Percentiles rank a stretch among this genome's conserved stretches.
These are phyloP conservation scores for Cotesia congregata DNA, from an alignment of 2,888 invertebrate species.

Conservation along the genomic window DNA sequence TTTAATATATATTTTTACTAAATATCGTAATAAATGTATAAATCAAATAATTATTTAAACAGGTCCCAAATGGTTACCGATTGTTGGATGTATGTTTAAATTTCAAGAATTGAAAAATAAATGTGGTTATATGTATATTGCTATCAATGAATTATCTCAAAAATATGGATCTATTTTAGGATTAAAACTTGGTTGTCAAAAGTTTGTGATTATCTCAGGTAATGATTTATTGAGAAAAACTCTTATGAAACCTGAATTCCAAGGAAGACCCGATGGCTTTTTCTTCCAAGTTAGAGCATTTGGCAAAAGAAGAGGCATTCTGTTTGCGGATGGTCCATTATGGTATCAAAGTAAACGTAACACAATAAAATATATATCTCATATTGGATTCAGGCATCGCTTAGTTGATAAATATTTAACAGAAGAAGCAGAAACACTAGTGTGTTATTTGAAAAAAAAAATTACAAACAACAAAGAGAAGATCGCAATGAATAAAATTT, in stretches of 20 bases:
- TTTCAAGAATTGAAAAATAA: constrained; percentile 67
- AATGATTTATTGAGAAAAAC: constrained; percentile 76
- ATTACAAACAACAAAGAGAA: constrained; percentile 58
- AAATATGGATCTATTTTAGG: constrained; percentile 78
- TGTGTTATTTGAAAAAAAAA: constrained; percentile 69
- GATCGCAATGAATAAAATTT: constrained; percentile 72
- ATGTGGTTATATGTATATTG: constrained; percentile 74
- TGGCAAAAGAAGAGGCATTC: constrained; percentile 77
- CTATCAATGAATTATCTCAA: constrained; percentile 74
- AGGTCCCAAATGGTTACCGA: constrained; percentile 75
- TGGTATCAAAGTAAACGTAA: constrained; percentile 80
- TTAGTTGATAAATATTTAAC: constrained; percentile 76
- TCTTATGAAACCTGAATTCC: constrained; percentile 76
- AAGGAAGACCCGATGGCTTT: constrained; percentile 81
- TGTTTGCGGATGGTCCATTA: constrained; percentile 78
- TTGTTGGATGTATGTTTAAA: constrained; percentile 72
- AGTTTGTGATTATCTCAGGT: constrained; percentile 76
- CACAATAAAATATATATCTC: constrained; percentile 76
- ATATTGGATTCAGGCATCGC: constrained; percentile 77
- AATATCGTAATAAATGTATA: background rate
- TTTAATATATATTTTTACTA: constrained; percentile 23
- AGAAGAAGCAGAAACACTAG: constrained; percentile 73
- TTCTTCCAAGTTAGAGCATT: constrained; percentile 78
- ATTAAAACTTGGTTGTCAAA: constrained; percentile 76
- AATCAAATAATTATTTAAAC: constrained; percentile 7